Evolutionary conservation across 2,797 vertebrate genomes (phyloP).

Genomic region (Anguilla marmorata): DNA sequence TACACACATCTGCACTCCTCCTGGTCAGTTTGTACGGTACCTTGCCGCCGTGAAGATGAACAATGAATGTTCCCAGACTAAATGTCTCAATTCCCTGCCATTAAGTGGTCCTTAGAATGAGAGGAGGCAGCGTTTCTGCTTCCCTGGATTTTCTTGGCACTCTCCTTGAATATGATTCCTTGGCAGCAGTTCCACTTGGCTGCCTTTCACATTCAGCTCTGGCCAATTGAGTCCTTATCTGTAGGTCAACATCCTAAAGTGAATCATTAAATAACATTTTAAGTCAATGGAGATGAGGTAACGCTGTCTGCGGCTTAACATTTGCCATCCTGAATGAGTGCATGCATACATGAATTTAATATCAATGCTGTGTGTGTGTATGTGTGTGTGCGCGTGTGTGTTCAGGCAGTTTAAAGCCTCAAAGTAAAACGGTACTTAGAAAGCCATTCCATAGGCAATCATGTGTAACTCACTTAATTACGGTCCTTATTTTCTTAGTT

Average conservation of each 20-base stretch:
- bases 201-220: slow-evolving; percentile 29
- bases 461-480: not conserved
- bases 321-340: not conserved
- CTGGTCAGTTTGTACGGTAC: not conserved
- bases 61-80: slow-evolving; percentile 22
- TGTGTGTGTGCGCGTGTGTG: not conserved
- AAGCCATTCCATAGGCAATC: not conserved
- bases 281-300: not conserved
- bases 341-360: slow-evolving; percentile 1
- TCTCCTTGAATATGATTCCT: slow-evolving; percentile 28
- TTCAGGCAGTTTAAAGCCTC: not conserved
- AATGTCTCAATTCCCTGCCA: slow-evolving; percentile 8
- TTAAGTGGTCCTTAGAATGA: not conserved
- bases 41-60: not conserved
- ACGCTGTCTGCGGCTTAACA: not conserved
- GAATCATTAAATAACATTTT: slow-evolving; percentile 13
- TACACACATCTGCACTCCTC: not conserved
- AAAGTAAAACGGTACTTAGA: not conserved
- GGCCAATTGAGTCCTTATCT: slow-evolving; percentile 28
- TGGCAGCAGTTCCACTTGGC: slow-evolving; percentile 38
- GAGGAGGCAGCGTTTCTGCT: slow-evolving; percentile 6
- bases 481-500: not conserved
- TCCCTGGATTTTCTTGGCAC: slow-evolving; percentile 3
- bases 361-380: not conserved
- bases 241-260: slow-evolving; percentile 13